Evolutionary conservation across 2,113 vertebrate species (phyloP).

Genomic region (Syngnathus scovelli): DNA sequence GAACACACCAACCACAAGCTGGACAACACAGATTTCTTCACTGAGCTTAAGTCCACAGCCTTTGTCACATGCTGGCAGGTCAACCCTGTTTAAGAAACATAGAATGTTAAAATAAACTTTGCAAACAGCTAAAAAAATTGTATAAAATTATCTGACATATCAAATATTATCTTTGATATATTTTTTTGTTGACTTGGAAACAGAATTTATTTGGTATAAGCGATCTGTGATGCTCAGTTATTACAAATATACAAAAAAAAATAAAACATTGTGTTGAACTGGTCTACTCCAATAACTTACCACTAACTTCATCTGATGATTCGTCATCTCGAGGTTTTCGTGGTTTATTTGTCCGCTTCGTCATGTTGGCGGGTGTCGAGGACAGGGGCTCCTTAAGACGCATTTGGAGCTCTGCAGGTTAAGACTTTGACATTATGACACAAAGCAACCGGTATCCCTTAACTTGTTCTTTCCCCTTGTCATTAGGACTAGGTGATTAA

Average conservation of each 20-base stretch:
- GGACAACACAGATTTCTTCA: slow-evolving; percentile 84
- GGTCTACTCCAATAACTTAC: slow-evolving; percentile 58
- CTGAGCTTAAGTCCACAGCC: slow-evolving; percentile 84
- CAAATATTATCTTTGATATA: background rate
- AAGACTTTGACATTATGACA: background rate
- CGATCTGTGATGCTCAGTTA: background rate
- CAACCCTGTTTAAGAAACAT: slow-evolving; percentile 66
- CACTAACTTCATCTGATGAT: slow-evolving; percentile 92
- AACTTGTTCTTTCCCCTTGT: background rate
- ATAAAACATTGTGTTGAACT: background rate
- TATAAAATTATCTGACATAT: background rate
- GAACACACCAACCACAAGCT: slow-evolving; percentile 83
- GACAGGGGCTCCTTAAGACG: slow-evolving; percentile 91
- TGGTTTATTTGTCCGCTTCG: slow-evolving; percentile 84
- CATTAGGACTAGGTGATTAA: background rate
- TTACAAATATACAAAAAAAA: background rate
- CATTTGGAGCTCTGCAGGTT: slow-evolving; percentile 80
- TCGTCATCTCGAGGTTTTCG: slow-evolving; percentile 86
- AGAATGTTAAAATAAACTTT: background rate
- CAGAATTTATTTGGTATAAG: background rate
- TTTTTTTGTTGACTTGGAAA: background rate
- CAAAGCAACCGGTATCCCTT: background rate
- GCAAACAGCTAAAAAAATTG: background rate
- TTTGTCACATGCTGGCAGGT: slow-evolving; percentile 91
- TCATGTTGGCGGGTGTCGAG: slow-evolving; percentile 79